A percentile compares a stretch with the other conserved stretches of the same genome.
These are phyloP conservation scores for Coturnix japonica DNA, from an alignment of 2,113 vertebrate species.

Conservation along the genomic window DNA sequence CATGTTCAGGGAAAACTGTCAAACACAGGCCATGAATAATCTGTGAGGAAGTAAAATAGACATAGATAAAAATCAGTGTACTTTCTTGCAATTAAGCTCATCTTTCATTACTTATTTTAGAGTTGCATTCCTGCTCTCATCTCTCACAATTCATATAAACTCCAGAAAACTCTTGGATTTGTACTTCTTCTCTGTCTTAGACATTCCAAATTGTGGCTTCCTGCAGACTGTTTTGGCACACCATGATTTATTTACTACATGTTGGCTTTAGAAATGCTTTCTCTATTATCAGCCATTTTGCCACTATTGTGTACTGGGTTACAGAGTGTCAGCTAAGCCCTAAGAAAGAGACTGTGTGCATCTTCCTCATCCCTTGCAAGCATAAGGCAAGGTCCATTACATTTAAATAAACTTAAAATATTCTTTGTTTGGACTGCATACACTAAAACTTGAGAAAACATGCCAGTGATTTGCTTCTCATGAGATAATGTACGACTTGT, in stretches of 20 bases:
- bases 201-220: background rate
- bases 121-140: background rate
- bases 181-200: background rate
- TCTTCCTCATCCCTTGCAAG: background rate
- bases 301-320: fast-evolving
- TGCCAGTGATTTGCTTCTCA: background rate
- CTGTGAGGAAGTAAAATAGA: background rate
- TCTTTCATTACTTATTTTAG: background rate
- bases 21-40: background rate
- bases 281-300: background rate
- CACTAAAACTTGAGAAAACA: background rate
- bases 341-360: background rate
- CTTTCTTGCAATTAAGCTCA: background rate
- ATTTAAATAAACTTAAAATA: background rate
- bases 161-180: background rate
- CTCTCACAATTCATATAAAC: background rate
- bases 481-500: background rate
- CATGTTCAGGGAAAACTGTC: background rate
- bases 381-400: background rate
- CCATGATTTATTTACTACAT: background rate
- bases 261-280: background rate
- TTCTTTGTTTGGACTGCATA: background rate
- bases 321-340: background rate
- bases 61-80: background rate
- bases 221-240: background rate